Conservation (phyloP, 2,888 invertebrate genomes). For the Dryobotodes eremita region DNA sequence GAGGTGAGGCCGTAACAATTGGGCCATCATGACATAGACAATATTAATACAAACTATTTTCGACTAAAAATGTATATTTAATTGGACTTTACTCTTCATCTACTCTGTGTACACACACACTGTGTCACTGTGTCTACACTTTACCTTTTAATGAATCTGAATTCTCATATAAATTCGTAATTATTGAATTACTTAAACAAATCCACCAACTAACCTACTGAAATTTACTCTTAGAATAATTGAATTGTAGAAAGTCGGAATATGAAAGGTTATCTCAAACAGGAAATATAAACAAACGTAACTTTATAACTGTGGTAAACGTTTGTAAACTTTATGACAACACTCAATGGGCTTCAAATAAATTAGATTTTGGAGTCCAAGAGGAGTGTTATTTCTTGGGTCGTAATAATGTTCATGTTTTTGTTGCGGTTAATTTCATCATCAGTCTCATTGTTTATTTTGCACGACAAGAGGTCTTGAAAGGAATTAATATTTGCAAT, state of each 20-base stretch:
- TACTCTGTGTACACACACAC: too few relatives aligned
- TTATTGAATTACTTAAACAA: not conserved
- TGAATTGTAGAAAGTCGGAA: conserved; percentile 24
- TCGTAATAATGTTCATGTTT: conserved; percentile 20
- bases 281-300: conserved; percentile 40
- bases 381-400: conserved; percentile 13
- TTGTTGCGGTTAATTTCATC: conserved; percentile 1
- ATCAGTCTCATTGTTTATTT: conserved; percentile 15
- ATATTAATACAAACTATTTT: too few relatives aligned
- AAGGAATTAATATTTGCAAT: not conserved
- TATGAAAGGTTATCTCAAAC: conserved; percentile 21
- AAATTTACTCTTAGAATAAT: conserved; percentile 38
- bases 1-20: too few relatives aligned
- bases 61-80: too few relatives aligned
- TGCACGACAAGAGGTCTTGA: not conserved
- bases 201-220: not conserved
- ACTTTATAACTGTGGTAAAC: conserved; percentile 49
- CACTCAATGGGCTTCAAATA: conserved; percentile 48
- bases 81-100: too few relatives aligned
- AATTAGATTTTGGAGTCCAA: conserved; percentile 51
- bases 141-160: too few relatives aligned
- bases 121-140: too few relatives aligned
- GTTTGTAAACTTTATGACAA: conserved; percentile 54
- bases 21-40: too few relatives aligned
- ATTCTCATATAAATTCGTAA: too few relatives aligned